Percentiles rank a stretch among this genome's conserved stretches.
Evolutionary conservation across 2,797 vertebrate genomes (phyloP).

Genomic region (Acipenser transmontanus): DNA sequence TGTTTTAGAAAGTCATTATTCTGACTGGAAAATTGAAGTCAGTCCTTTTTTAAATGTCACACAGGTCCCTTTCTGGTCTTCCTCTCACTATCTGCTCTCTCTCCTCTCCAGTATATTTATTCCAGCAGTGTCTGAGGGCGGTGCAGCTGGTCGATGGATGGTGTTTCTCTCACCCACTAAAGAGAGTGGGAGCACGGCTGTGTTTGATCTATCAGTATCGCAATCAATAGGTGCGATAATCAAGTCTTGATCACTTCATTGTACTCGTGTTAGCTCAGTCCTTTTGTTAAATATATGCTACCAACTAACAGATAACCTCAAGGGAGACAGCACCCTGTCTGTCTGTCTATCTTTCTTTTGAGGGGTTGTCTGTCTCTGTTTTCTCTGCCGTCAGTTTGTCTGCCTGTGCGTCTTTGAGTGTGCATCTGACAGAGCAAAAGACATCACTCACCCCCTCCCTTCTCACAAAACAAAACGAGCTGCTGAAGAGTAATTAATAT

Average conservation of each 20-base stretch:
- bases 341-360: neutral
- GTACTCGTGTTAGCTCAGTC: slow-evolving; percentile 65
- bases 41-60: no score
- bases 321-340: slow-evolving; percentile 1
- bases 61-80: no score
- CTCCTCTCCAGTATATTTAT: neutral
- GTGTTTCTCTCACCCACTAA: slow-evolving; percentile 21
- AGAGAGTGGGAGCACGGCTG: slow-evolving; percentile 43
- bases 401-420: no score
- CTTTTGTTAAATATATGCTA: slow-evolving; percentile 59
- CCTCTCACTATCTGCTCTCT: neutral
- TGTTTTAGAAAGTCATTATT: no score
- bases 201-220: slow-evolving; percentile 65
- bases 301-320: slow-evolving; percentile 39
- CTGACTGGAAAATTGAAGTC: no score
- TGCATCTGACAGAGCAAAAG: no score
- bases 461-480: slow-evolving; percentile 24
- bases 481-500: slow-evolving; percentile 56
- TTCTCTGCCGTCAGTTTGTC: no score
- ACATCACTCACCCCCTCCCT: neutral
- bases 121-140: neutral
- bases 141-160: neutral
- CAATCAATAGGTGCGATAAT: slow-evolving; percentile 70
- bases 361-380: slow-evolving; percentile 24
- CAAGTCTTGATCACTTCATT: slow-evolving; percentile 71